A percentile compares a stretch with the other conserved stretches of the same genome.
phyloP scores from a whole-genome alignment of 2,888 invertebrate genomes.

The Hybos culiciformis region DNA sequence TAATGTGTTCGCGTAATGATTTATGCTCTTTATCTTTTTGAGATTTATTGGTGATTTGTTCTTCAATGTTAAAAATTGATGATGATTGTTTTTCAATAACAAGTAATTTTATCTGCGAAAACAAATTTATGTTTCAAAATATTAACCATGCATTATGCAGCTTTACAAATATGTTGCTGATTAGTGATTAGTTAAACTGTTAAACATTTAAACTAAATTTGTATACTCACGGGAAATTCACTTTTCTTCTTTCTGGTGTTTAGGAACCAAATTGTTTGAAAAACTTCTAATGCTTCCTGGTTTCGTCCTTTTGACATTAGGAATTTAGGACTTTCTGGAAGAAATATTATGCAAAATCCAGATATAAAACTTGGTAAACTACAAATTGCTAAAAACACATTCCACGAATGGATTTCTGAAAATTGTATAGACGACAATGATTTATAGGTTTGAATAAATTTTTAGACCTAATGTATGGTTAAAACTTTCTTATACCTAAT shows the following conservation, averaged over 20 bases:
- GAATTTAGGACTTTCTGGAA: conserved; percentile 37
- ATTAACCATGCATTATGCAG: too few relatives aligned
- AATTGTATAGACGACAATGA: too few relatives aligned
- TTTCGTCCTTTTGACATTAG: conserved; percentile 28
- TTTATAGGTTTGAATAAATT: not conserved
- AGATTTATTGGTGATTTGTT: too few relatives aligned
- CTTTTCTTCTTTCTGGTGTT: conserved; percentile 47
- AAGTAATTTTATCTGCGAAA: too few relatives aligned
- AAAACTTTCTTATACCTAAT: too few relatives aligned
- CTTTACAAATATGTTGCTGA: too few relatives aligned
- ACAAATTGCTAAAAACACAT: conserved; percentile 43
- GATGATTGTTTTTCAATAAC: too few relatives aligned
- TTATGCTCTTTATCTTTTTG: conserved; percentile 7
- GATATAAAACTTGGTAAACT: conserved; percentile 52
- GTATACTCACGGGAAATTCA: conserved; percentile 43
- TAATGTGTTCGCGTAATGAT: conserved; percentile 27
- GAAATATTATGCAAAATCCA: conserved; percentile 43
- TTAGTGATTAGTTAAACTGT: too few relatives aligned
- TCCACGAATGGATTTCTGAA: conserved; percentile 44
- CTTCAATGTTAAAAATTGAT: too few relatives aligned
- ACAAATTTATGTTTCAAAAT: too few relatives aligned
- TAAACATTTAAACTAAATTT: too few relatives aligned
- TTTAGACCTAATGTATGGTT: conserved; percentile 11
- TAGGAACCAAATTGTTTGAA: conserved; percentile 41
- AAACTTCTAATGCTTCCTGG: conserved; percentile 24